These are phyloP conservation scores for Saturnia japonica DNA, from an alignment of 2,888 invertebrate genomes.

Conservation along the genomic window DNA sequence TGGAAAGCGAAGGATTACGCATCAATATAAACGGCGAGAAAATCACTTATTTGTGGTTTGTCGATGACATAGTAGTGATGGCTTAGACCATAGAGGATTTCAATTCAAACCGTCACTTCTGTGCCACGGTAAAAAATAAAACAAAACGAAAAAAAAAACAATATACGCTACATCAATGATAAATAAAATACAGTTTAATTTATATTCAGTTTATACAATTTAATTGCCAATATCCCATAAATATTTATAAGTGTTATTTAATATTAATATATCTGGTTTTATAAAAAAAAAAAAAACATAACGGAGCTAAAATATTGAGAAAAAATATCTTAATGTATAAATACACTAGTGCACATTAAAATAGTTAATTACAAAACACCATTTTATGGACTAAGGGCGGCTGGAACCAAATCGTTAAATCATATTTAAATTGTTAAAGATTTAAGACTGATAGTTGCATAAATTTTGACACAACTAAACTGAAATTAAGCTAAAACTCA, in stretches of 20 bases:
- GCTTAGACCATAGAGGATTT: too few species aligned
- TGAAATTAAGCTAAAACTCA: too few species aligned
- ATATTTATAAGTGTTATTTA: neutral
- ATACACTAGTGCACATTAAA: neutral
- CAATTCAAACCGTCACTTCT: too few species aligned
- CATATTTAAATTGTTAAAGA: too few species aligned
- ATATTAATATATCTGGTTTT: neutral
- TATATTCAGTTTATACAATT: conserved; percentile 1
- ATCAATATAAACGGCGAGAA: too few species aligned
- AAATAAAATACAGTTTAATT: neutral
- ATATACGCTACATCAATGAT: neutral
- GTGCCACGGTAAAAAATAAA: neutral
- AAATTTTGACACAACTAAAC: too few species aligned
- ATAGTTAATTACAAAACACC: neutral
- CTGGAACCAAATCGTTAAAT: too few species aligned
- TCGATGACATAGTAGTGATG: too few species aligned
- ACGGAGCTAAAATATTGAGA: neutral
- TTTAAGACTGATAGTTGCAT: too few species aligned
- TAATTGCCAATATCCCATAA: neutral
- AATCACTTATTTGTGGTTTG: too few species aligned
- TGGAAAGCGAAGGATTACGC: too few species aligned
- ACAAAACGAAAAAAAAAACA: neutral
- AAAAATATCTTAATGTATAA: neutral
- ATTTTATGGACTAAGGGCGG: neutral
- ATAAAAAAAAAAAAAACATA: neutral